Base-by-base conservation (phyloP, 2,113 vertebrate genomes). In the Melanotaenia duboulayi region DNA sequence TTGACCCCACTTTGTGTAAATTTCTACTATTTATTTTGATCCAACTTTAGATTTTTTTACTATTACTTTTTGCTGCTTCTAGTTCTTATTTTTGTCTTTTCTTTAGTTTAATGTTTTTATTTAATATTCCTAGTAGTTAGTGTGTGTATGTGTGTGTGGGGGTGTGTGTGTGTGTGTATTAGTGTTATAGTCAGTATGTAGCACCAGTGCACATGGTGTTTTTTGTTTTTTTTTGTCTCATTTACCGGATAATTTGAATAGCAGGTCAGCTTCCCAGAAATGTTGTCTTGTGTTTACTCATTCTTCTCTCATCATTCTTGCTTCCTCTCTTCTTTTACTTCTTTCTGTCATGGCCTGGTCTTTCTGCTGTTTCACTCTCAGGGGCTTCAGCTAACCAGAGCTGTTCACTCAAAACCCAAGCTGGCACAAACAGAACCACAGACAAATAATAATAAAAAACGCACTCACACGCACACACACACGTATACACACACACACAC, bases 301-400 rank as follows among this genome's bases (percentile, higher is more conserved):
- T 63, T 46, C 24, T 65, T 42, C 23, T 35, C 49, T 40, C 4
- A 4, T 71, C 51, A 19, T 35, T 62, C 17, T 14, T 19, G 8
- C 48, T 20, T 63, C 10, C 4, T 62, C 6, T 32, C 19, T 35
- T 35, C 22, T 56, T 46, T 20, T 8, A 62, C 52, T 44, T 40
- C 7, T 74, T 32, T 32, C 35, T 35, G 35, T 74, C 14, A 19
- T 11, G 23, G 49, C 82, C 77, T 75, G 57, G 68, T 85, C 70
- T 78, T 71, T 88, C 80, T 82, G 75, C 78, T 81, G 68, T 81
- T 84, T 89, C 76, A 84, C 78, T 90, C 83, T 91, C 92, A 91
- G 91, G 91, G 90, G 83, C 75, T 74, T 86, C 84, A 65, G 67
- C 74, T 74, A 80, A 80, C 74, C 78, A 80, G 76, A 82, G 69